Evolutionary conservation across 2,797 vertebrate species (phyloP).

Genomic region (Triplophysa bombifrons): DNA sequence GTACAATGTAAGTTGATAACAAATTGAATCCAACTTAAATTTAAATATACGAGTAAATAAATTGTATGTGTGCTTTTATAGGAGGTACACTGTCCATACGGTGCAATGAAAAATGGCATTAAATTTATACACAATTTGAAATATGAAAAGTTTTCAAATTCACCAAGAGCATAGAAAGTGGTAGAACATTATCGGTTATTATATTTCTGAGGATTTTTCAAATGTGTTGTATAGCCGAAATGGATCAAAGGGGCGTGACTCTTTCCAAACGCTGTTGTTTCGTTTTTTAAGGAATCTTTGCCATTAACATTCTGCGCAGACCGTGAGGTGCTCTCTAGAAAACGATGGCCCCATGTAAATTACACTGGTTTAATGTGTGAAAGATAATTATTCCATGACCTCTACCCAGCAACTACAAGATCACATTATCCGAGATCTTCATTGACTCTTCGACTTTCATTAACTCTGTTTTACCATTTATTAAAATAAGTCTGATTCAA

Average conservation of each 20-base stretch:
- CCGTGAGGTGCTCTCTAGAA: background rate
- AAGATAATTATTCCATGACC: constrained; percentile 5
- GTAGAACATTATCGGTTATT: constrained; percentile 12
- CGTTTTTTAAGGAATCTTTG: background rate
- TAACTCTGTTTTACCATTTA: background rate
- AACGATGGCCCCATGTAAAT: background rate
- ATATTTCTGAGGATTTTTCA: constrained; percentile 10
- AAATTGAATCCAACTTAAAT: background rate
- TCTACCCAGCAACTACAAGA: background rate
- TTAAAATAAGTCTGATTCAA: background rate
- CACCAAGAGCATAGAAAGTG: constrained; percentile 9
- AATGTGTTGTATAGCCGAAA: constrained; percentile 8
- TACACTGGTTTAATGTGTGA: background rate
- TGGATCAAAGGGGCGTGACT: background rate
- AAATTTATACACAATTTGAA: constrained; percentile 25
- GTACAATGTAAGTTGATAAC: background rate
- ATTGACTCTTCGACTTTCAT: background rate
- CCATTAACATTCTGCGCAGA: background rate
- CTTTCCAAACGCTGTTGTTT: background rate
- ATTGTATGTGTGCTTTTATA: background rate
- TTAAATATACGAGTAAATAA: background rate
- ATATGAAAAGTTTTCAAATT: background rate
- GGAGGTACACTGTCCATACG: background rate
- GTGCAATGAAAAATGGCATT: background rate
- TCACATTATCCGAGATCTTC: background rate